Conservation (phyloP, 2,888 invertebrate genomes). For the Frankliniella fusca region DNA sequence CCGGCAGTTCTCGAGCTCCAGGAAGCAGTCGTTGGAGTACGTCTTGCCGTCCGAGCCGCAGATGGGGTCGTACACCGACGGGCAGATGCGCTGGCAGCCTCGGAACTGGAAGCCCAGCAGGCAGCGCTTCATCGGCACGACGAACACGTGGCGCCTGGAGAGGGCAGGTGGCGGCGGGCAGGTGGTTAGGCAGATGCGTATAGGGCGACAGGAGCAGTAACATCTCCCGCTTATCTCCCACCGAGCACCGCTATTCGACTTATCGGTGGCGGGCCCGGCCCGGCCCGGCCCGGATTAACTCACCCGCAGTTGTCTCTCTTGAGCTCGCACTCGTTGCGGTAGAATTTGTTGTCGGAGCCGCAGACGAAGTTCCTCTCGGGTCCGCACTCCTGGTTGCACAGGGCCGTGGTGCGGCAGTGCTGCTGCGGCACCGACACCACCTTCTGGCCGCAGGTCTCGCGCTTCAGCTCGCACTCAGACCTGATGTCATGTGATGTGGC, state of each 20-base stretch:
- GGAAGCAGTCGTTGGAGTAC: conserved; percentile 88
- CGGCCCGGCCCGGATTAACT: conserved; percentile 42
- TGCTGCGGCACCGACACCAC: conserved; percentile 77
- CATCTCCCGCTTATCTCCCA: too few species aligned
- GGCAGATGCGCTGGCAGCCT: conserved; percentile 82
- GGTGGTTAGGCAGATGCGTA: conserved; percentile 27
- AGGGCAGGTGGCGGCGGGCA: conserved; percentile 26
- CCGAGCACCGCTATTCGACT: neutral
- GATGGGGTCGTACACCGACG: conserved; percentile 81
- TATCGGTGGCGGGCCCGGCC: neutral
- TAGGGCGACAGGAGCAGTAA: too few species aligned
- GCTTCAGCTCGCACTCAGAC: conserved; percentile 77
- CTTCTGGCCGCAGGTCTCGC: conserved; percentile 77
- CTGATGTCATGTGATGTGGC: conserved; percentile 47
- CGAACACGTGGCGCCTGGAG: conserved; percentile 79
- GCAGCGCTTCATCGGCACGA: conserved; percentile 85
- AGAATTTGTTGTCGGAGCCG: conserved; percentile 85
- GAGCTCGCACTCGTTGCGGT: conserved; percentile 87
- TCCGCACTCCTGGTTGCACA: conserved; percentile 67
- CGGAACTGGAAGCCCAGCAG: conserved; percentile 78
- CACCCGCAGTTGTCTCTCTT: conserved; percentile 84
- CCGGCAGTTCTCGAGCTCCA: conserved; percentile 86
- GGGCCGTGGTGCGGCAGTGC: conserved; percentile 80
- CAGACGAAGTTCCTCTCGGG: conserved; percentile 75
- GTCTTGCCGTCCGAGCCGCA: conserved; percentile 91